These are phyloP conservation scores for Phyllotis vaccarum DNA, from an alignment of 2,797 vertebrate genomes.

Conservation along the genomic window DNA sequence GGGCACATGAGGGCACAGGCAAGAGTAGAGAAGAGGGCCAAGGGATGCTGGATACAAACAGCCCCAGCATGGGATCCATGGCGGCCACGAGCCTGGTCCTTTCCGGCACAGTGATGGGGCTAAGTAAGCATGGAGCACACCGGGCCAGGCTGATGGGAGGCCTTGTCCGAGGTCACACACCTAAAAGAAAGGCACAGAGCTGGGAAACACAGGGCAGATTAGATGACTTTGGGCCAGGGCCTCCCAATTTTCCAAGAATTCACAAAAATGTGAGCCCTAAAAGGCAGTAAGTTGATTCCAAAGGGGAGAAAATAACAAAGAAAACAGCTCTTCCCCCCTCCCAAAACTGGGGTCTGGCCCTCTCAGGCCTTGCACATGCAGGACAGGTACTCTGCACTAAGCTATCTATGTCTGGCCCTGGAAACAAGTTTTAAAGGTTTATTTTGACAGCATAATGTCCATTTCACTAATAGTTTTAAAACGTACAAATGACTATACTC, in stretches of 20 bases:
- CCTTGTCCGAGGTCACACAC: neutral
- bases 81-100: neutral
- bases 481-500: neutral
- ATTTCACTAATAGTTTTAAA: neutral
- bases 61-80: neutral
- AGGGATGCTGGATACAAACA: neutral
- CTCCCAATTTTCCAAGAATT: neutral
- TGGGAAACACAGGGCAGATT: neutral
- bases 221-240: neutral
- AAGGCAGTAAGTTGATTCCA: neutral
- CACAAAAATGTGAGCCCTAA: neutral
- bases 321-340: too few relatives aligned
- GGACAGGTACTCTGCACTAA: neutral
- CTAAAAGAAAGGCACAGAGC: neutral
- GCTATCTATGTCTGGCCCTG: neutral
- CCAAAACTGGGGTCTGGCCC: neutral
- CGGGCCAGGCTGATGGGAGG: neutral
- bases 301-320: constrained; percentile 28
- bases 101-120: neutral
- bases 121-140: fast-evolving
- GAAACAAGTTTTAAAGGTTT: neutral
- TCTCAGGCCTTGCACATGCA: neutral
- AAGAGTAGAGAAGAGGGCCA: neutral
- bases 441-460: neutral
- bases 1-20: neutral